phyloP scores from a whole-genome alignment of 2,113 vertebrate species.

The Dunckerocampus dactyliophorus region DNA sequence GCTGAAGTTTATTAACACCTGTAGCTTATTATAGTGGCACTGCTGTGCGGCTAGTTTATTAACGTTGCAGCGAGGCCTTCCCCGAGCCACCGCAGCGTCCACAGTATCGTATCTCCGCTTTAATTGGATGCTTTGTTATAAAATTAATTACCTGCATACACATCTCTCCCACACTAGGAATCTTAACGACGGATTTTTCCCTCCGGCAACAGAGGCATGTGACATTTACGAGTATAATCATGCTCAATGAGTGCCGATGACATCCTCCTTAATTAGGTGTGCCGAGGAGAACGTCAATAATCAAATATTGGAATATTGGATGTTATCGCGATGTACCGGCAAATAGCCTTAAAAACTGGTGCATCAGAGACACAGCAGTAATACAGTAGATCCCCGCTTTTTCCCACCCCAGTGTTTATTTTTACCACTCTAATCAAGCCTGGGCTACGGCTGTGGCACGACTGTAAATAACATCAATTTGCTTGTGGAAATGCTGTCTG shows the following conservation, averaged over 20 bases:
- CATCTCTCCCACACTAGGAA: not conserved
- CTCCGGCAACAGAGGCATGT: not conserved
- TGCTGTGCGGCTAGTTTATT: not conserved
- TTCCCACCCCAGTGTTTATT: too few relatives aligned
- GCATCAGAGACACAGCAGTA: too few relatives aligned
- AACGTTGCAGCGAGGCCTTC: not conserved
- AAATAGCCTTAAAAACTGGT: too few relatives aligned
- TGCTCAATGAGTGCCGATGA: not conserved
- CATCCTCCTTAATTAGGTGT: not conserved
- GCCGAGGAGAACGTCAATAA: not conserved
- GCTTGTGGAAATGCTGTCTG: too few relatives aligned
- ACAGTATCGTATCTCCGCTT: not conserved
- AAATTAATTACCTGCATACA: not conserved
- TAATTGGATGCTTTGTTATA: slow-evolving; percentile 6
- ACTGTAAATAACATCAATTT: too few relatives aligned
- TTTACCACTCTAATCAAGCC: too few relatives aligned
- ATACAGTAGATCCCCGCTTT: too few relatives aligned
- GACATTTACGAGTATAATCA: not conserved
- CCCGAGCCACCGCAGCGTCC: not conserved
- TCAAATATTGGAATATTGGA: not conserved
- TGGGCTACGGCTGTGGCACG: too few relatives aligned
- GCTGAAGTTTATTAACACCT: slow-evolving; percentile 17
- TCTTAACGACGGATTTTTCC: slow-evolving; percentile 1
- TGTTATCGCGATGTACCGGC: too few relatives aligned
- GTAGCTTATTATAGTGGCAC: not conserved